phyloP scores from a whole-genome alignment of 1,140 invertebrate species.

The Ericerus pela region DNA sequence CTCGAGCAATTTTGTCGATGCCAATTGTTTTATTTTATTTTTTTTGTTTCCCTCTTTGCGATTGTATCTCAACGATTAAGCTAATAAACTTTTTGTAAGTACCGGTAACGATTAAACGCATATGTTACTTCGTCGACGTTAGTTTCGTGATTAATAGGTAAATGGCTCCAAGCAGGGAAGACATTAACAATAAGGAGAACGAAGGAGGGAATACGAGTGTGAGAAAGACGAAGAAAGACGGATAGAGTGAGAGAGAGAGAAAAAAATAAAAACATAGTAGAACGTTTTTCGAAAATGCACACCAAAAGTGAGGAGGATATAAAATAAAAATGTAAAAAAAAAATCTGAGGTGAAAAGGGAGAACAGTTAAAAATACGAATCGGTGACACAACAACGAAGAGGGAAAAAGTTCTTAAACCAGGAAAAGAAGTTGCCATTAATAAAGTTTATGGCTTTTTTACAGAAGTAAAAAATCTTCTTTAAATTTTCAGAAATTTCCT shows the following conservation, averaged over 20 bases:
- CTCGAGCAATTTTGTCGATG: no score
- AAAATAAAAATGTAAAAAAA: not conserved
- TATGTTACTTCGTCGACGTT: constrained; percentile 1
- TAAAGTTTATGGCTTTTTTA: constrained; percentile 12
- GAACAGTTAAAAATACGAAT: constrained; percentile 8
- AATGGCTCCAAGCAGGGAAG: constrained; percentile 8
- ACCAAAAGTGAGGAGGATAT: no score
- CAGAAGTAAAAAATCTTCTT: constrained; percentile 12
- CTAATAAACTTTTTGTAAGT: no score
- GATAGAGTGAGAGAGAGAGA: no score
- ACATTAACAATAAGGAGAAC: constrained; percentile 5
- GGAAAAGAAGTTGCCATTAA: constrained; percentile 9
- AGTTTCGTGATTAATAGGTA: constrained; percentile 2
- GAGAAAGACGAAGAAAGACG: no score
- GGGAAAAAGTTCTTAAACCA: constrained; percentile 9
- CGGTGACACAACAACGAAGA: not conserved
- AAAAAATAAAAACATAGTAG: constrained; percentile 1
- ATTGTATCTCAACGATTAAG: no score
- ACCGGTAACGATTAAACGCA: constrained; percentile 10
- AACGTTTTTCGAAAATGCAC: no score
- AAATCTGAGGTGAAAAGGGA: not conserved
- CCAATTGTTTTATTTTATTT: no score
- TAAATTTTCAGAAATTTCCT: constrained; percentile 12
- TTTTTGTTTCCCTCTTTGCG: no score
- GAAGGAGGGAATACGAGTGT: no score